Conservation (phyloP, 2,888 invertebrate species). For the Nematopogon swammerdamellus region DNA sequence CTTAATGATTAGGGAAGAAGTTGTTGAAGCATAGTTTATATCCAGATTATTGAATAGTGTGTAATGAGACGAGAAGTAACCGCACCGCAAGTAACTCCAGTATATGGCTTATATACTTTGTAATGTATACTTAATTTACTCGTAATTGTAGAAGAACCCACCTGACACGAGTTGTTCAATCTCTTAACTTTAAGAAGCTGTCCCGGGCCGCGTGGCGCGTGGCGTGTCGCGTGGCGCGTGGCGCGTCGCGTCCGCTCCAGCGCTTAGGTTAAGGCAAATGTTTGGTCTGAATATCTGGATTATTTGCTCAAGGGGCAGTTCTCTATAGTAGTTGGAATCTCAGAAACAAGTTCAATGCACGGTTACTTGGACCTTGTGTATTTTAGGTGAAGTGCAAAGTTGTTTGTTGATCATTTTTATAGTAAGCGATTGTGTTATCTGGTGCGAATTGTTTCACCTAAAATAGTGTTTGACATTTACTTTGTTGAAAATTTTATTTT, state of each 20-base stretch:
- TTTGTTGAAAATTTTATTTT: constrained; percentile 58
- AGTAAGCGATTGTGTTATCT: constrained; percentile 53
- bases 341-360: constrained; percentile 44
- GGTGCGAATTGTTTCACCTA: constrained; percentile 49
- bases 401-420: constrained; percentile 55
- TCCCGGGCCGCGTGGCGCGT: not conserved
- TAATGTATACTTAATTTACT: not conserved
- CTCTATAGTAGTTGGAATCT: constrained; percentile 48
- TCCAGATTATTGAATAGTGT: not conserved
- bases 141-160: not conserved
- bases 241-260: too few relatives aligned
- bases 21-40: not conserved
- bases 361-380: constrained; percentile 17
- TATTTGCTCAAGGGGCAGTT: constrained; percentile 53
- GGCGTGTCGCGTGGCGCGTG: too few relatives aligned
- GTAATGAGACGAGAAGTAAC: not conserved
- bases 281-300: constrained; percentile 23
- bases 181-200: not conserved
- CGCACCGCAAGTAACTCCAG: not conserved
- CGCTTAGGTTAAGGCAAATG: not conserved
- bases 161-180: not conserved
- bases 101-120: not conserved
- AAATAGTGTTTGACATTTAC: constrained; percentile 52
- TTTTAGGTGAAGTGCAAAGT: constrained; percentile 46
- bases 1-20: too few relatives aligned